Base-by-base conservation (phyloP, 2,888 invertebrate genomes). In the Limnephilus rhombicus region DNA sequence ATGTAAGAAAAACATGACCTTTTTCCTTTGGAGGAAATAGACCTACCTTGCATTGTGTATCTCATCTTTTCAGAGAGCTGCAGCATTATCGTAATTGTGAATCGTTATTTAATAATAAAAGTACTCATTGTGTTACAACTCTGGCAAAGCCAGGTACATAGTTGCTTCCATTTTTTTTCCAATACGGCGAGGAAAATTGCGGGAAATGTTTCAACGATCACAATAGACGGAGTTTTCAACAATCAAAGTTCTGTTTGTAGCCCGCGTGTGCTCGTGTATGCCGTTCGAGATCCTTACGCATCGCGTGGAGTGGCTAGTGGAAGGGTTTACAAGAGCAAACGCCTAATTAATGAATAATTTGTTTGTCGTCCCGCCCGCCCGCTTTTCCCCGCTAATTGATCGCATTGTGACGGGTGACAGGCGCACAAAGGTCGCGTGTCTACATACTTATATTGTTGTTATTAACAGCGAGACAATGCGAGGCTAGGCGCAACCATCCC, bases 391-490 rank as follows among this genome's bases (percentile, higher is more conserved):
- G 90, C 90, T 93, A 93, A 93, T 93, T 93, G 93, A 93, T 93
- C 93, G 93, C 93, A 91, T 91, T 92, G 93, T 93, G 86, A 86
- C 85, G 90, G 89, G 92, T 92, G 93, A 93, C 93, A 89, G 90
- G 93, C 85, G 92, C 91, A 93, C 93, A 93, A 92, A 92, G 91
- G 91, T 93, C 93, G 92, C 93, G 93, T 92, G 92, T 92, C 92
- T 90, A 87, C 90, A 53, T 90, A 90, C 87, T 86, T 92, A 90
- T 92, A 87, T 88, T 91, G 91, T 92, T 82, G 85, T 92, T 92
- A 90, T 91, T 89, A 49, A 68, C 49, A 89, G 80, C 85, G 89
- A 85, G 92, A 90, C 92, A 90, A 90, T 83, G 91, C 87, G 81
- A 31, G 68, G 87, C 80, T 85, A 29, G 85, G 90, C n/a, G 37